These are phyloP conservation scores for Spialia ferax DNA, from an alignment of 2,888 invertebrate genomes.

Conservation along the genomic window DNA sequence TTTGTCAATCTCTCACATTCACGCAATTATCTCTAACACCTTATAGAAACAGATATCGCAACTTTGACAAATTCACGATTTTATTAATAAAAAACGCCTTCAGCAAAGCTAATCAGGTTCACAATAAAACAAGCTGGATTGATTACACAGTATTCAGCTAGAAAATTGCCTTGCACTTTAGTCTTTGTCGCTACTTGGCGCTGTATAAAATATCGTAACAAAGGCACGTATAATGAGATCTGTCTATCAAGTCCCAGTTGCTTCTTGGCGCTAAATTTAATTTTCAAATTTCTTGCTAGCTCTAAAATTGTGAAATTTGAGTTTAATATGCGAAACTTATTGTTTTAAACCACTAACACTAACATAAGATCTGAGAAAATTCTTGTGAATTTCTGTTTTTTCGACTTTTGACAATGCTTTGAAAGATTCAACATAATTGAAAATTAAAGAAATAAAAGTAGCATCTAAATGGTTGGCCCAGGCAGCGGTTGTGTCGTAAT, in stretches of 20 bases:
- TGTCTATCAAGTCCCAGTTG: conserved; percentile 19
- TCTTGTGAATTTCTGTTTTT: background rate
- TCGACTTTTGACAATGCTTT: no score
- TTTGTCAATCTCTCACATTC: no score
- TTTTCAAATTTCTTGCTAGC: conserved; percentile 3
- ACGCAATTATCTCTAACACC: no score
- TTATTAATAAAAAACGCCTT: background rate
- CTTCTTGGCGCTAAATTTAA: conserved; percentile 20
- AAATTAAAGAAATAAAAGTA: no score
- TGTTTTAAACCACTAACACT: background rate
- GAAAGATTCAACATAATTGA: no score
- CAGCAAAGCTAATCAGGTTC: conserved; percentile 9
- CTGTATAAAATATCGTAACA: conserved; percentile 23
- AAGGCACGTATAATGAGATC: conserved; percentile 30
- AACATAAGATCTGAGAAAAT: no score
- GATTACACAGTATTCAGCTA: conserved; percentile 21
- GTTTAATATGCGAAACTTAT: background rate
- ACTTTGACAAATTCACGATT: no score
- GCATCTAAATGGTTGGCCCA: no score
- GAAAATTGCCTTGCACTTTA: conserved; percentile 18
- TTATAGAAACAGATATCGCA: no score
- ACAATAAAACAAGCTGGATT: conserved; percentile 22
- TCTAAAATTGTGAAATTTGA: background rate
- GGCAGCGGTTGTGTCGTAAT: no score
- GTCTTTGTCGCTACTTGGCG: conserved; percentile 17